phyloP scores from a whole-genome alignment of 1,140 invertebrate species.

The Drosophila auraria region DNA sequence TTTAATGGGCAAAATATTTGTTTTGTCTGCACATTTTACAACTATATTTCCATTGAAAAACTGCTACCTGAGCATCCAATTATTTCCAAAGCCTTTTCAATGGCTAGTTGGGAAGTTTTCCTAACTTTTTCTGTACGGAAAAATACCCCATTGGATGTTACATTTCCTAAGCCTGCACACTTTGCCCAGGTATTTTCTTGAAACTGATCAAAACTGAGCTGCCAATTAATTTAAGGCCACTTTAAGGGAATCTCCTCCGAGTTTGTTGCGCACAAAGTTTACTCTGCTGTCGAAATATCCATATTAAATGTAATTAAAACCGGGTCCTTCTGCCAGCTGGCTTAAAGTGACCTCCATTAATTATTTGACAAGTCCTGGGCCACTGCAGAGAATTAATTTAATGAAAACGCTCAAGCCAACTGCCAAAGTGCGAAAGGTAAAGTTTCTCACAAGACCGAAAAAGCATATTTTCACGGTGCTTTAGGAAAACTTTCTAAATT shows the following conservation, averaged over 20 bases:
- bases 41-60: background rate
- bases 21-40: background rate
- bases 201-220: background rate
- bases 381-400: background rate
- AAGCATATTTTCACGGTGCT: no score
- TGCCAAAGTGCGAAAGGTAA: background rate
- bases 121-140: conserved; percentile 4
- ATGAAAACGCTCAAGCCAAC: no score
- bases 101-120: background rate
- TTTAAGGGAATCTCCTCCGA: background rate
- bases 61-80: conserved; percentile 19
- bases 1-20: background rate
- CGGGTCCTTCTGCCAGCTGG: background rate
- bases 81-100: conserved; percentile 27
- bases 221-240: conserved; percentile 22
- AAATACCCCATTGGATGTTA: background rate
- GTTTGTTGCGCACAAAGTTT: background rate
- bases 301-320: background rate
- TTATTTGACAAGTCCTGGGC: background rate
- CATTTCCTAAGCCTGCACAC: background rate
- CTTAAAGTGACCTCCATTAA: background rate
- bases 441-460: no score
- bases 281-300: background rate
- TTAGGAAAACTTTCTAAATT: background rate
- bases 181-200: conserved; percentile 7